These are phyloP conservation scores for Cephus rjabovi DNA, from an alignment of 2,888 invertebrate species.

Conservation along the genomic window DNA sequence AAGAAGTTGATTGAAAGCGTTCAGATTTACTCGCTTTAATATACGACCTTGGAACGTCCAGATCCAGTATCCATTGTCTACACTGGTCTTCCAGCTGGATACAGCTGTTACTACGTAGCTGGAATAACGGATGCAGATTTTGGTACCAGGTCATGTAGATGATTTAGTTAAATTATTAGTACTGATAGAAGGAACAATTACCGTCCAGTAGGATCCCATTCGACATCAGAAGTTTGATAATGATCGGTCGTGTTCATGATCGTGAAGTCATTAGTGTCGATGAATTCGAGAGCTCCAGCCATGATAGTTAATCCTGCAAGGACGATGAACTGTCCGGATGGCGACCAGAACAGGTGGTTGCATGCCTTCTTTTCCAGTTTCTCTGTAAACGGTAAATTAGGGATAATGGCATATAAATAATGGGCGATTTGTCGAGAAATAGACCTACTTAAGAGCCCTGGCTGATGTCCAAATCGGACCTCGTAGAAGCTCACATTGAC, in stretches of 20 bases:
- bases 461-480: slow-evolving; percentile 90
- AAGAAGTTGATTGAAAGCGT: slow-evolving; percentile 92
- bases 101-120: slow-evolving; percentile 93
- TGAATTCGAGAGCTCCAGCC: slow-evolving; percentile 92
- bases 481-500: slow-evolving; percentile 93
- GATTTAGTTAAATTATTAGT: background rate
- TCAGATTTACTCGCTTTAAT: slow-evolving; percentile 85
- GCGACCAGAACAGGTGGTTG: slow-evolving; percentile 96
- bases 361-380: slow-evolving; percentile 84
- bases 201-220: slow-evolving; percentile 99
- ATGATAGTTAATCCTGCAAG: slow-evolving; percentile 87
- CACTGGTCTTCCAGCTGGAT: slow-evolving; percentile 95
- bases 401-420: background rate
- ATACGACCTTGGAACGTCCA: slow-evolving; percentile 96
- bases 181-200: slow-evolving; percentile 23
- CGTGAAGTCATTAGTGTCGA: slow-evolving; percentile 95
- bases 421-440: background rate
- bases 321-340: slow-evolving; percentile 94
- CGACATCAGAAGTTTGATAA: slow-evolving; percentile 93
- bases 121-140: background rate
- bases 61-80: slow-evolving; percentile 92
- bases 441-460: slow-evolving; percentile 86
- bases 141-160: background rate
- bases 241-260: slow-evolving; percentile 96
- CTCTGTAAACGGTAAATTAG: slow-evolving; percentile 51